phyloP scores from a whole-genome alignment of 2,113 vertebrate genomes.

The Oreochromis aureus region DNA sequence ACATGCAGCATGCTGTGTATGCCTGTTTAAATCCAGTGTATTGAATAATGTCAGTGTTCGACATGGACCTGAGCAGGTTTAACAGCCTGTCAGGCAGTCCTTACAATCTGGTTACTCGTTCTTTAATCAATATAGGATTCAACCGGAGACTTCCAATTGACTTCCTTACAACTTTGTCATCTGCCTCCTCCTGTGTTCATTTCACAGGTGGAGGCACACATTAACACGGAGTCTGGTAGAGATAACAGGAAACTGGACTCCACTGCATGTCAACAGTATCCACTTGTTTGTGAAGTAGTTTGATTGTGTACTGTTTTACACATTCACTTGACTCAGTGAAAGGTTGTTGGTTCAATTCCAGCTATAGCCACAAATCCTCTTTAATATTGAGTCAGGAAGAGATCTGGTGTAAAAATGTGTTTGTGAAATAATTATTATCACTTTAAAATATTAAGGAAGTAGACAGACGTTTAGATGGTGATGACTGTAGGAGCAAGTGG shows the following conservation, averaged over 20 bases:
- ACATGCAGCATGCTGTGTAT: neutral
- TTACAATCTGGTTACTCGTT: neutral
- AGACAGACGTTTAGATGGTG: neutral
- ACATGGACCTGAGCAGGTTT: neutral
- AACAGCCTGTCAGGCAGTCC: neutral
- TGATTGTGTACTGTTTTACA: neutral
- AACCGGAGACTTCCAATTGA: neutral
- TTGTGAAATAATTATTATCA: neutral
- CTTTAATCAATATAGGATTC: constrained; percentile 11
- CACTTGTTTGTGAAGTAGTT: neutral
- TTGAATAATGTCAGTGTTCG: neutral
- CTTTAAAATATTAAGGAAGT: neutral
- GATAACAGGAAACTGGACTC: neutral
- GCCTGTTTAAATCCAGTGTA: neutral
- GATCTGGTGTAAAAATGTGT: neutral
- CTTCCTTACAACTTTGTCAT: neutral
- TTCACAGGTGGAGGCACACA: neutral
- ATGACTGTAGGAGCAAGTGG: neutral
- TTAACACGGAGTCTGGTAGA: neutral
- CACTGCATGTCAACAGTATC: neutral
- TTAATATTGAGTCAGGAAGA: neutral
- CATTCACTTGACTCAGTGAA: neutral
- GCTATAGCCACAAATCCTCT: neutral
- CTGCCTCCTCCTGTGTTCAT: neutral
- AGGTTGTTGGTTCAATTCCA: neutral